Evolutionary conservation across 1,140 invertebrate species (phyloP).

Genomic region (Drosophila pseudoananassae): DNA sequence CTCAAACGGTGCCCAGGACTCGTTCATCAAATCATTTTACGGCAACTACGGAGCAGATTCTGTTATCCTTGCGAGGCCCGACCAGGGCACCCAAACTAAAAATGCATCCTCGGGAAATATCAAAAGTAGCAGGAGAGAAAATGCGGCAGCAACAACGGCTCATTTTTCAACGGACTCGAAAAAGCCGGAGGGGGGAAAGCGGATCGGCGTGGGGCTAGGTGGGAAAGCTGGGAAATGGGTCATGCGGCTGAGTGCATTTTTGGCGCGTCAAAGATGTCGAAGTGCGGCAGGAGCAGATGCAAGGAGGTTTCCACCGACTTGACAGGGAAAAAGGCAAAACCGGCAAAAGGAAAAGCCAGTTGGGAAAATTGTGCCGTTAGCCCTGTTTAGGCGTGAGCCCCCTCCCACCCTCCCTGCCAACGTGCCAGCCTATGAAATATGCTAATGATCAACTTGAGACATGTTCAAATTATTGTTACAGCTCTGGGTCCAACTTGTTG

Average conservation of each 20-base stretch:
- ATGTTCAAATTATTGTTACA: conserved; percentile 77
- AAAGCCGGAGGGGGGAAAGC: neutral
- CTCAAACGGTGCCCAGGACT: conserved; percentile 50
- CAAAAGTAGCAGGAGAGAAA: conserved; percentile 7
- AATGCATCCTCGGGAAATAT: conserved; percentile 36
- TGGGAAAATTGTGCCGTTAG: conserved; percentile 44
- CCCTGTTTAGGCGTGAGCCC: conserved; percentile 10
- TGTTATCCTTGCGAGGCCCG: conserved; percentile 4
- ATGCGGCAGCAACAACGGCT: conserved; percentile 46
- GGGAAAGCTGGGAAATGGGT: conserved; percentile 68
- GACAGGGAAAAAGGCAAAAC: conserved; percentile 28
- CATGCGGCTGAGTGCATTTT: conserved; percentile 80
- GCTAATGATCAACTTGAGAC: conserved; percentile 83
- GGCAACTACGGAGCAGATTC: conserved; percentile 56
- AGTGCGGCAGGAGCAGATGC: conserved; percentile 31
- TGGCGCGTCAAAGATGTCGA: conserved; percentile 77
- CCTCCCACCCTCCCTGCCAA: neutral
- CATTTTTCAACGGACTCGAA: conserved; percentile 41
- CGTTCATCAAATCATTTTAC: conserved; percentile 81
- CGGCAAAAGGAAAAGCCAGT: conserved; percentile 5
- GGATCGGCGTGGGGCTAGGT: neutral
- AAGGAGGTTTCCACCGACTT: conserved; percentile 30
- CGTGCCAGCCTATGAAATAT: conserved; percentile 75
- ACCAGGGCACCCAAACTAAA: conserved; percentile 4
- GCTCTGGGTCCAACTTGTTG: conserved; percentile 48